Percentiles rank a stretch among this genome's conserved stretches.
Conservation (phyloP, 1,140 invertebrate species). For the Scaptodrosophila lebanonensis region DNA sequence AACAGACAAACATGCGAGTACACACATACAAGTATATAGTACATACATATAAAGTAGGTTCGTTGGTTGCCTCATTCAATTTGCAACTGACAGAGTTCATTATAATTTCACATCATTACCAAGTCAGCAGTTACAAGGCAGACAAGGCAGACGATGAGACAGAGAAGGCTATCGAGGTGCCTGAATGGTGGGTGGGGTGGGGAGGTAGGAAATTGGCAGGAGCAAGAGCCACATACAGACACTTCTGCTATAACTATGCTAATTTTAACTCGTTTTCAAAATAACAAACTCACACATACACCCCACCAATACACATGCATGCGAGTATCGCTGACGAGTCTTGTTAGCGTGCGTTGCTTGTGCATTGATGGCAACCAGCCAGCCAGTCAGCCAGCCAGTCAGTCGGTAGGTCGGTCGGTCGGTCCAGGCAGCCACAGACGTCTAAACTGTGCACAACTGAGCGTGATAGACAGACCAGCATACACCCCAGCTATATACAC, state of each 20-base stretch:
- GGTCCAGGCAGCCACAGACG: conserved; percentile 16
- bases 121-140: conserved; percentile 22
- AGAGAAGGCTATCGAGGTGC: too few species aligned
- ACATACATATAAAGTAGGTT: conserved; percentile 1
- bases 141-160: conserved; percentile 12
- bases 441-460: conserved; percentile 23
- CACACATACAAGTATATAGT: too few species aligned
- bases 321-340: conserved; percentile 45
- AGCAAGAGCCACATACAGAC: conserved; percentile 19
- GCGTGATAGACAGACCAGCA: conserved; percentile 19
- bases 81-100: conserved; percentile 37
- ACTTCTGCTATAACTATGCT: conserved; percentile 59
- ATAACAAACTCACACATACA: conserved; percentile 56
- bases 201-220: too few species aligned
- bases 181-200: too few species aligned
- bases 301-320: conserved; percentile 21
- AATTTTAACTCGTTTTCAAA: conserved; percentile 61
- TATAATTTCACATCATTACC: conserved; percentile 61
- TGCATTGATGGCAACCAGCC: too few species aligned
- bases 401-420: too few species aligned
- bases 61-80: conserved; percentile 27
- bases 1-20: not conserved
- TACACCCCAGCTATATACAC: too few species aligned
- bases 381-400: too few species aligned
- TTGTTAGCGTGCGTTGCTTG: too few species aligned